Base-by-base conservation (phyloP, 1,140 invertebrate genomes). In the Trichoplusia ni region DNA sequence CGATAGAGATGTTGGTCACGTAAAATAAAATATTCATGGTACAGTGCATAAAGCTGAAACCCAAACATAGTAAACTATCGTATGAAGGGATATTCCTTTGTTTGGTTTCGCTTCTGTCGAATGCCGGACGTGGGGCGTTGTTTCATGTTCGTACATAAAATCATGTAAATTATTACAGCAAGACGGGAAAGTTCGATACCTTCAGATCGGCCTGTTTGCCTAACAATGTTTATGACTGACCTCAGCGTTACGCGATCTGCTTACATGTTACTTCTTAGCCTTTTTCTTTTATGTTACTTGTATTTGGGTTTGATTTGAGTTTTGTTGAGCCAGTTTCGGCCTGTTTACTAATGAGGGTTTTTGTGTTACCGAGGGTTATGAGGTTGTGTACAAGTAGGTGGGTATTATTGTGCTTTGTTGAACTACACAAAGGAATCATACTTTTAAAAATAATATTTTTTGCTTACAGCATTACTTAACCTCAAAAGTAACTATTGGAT, bases 11-110 rank as follows among this genome's bases (percentile, higher is more conserved):
- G 51, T 56, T 56, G 51, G 51, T 56, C 51, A 56, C 51, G 51
- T 56, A 56, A 56, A 54, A 56, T 56, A 56, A 56, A 56, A 56
- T 56, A 56, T 56, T 56, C 51, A 56, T 56, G 51, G 35, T 56
- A 56, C 35, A 56, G 40, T 59, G 54, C 54, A 59, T 44, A 59
- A 59, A 59, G 54, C 23, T 25, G 37, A 44, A 59, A 59, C 54
- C 27, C 54, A 60, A 60, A 60, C 40, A 58, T 42, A 47, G 58
- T 37, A 60, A 56, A 44, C 54, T 59, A 44, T 59, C 38, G 38
- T 44, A 33, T 59, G 25, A 44, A 44, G 54, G 38, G 40, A 59
- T 56, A 40, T 40, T 47, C 44, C 58, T 60, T 60, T 60, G 58
- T 60, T 60, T 60, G 58, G 58, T 27, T 35, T 40, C 21, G 40